Base-by-base conservation (phyloP, 2,113 vertebrate species). In the Perccottus glenii region DNA sequence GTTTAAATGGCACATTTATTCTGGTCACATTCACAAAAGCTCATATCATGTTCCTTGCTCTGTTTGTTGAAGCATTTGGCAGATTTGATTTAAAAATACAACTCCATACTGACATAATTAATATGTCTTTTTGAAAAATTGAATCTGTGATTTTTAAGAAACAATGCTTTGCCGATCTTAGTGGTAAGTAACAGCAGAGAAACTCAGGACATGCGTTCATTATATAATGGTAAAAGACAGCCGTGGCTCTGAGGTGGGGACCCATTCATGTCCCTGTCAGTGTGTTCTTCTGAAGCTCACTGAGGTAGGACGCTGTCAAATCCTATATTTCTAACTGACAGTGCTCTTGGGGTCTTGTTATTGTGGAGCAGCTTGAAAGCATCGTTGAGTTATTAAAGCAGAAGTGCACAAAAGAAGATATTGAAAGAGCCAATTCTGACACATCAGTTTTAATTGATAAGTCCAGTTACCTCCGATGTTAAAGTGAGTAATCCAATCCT, bases 311-410 rank as follows among this genome's bases (percentile, higher is more conserved):
- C 16, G 48, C 1, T 57, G 40, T 73, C 47, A 49, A 46, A 60
- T 53, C 63, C 67, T 44, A 64, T 51, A 77, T 44, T 59, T 52
- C 27, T 19, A 67, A 77, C 50, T 27, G 19, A 32, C 50, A 52
- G 32, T 55, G 33, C 69, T 58, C 62, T 16, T 1, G 32, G 74
- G 59, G 60, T 58, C 8, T 79, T 58, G 73, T 80, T 67, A 64
- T 63, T 48, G 69, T 67, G 10, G 46, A 33, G 6, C 59, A 49
- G 62, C 59, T 51, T 52, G 63, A 11, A 55, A 43, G 16, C 35
- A 32, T 0, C 4, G 55, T 19, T 1, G 12, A 6, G n/a, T 33
- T 44, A 78, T 52, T 52, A 32, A 52, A 52, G 50, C 9, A 11
- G 50, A 52, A 52, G 27, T 33, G 50, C 50, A 12, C 50, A 10